A percentile compares a stretch with the other conserved stretches of the same genome.
phyloP scores from a whole-genome alignment of 2,797 vertebrate genomes.

The Babyrousa celebensis region DNA sequence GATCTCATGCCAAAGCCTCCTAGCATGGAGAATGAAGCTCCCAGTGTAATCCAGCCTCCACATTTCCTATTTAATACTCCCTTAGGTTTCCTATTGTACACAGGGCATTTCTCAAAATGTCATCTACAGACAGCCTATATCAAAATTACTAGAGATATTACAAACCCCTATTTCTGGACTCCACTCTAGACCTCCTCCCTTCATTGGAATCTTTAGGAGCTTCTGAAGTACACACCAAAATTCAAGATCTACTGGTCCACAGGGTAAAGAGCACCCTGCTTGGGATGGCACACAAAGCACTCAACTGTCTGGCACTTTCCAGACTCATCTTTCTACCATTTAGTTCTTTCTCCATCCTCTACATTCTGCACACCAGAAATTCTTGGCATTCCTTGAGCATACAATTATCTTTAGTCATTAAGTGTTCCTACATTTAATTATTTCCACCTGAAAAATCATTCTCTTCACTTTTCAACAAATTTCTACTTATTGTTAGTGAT shows the following conservation, averaged over 20 bases:
- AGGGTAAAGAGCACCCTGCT: background rate
- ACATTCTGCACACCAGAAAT: background rate
- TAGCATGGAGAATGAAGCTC: background rate
- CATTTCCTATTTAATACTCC: background rate
- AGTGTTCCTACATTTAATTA: background rate
- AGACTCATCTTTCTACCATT: background rate
- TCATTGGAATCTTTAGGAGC: background rate
- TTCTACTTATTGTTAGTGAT: background rate
- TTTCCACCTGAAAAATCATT: constrained; percentile 35
- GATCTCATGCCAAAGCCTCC: background rate
- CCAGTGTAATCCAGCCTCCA: background rate
- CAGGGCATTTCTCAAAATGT: background rate
- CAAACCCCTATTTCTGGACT: background rate
- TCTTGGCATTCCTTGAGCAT: background rate
- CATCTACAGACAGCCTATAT: background rate
- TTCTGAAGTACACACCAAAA: background rate
- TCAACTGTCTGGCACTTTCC: background rate
- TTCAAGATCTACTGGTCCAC: background rate
- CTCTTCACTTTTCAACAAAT: background rate
- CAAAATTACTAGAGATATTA: constrained; percentile 4
- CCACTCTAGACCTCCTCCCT: background rate
- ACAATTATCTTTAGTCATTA: background rate
- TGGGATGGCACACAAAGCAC: background rate
- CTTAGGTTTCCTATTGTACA: background rate
- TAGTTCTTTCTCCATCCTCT: background rate